Evolutionary conservation across 2,797 vertebrate genomes (phyloP).

Genomic region (Acrossocheilus wenchowensis): DNA sequence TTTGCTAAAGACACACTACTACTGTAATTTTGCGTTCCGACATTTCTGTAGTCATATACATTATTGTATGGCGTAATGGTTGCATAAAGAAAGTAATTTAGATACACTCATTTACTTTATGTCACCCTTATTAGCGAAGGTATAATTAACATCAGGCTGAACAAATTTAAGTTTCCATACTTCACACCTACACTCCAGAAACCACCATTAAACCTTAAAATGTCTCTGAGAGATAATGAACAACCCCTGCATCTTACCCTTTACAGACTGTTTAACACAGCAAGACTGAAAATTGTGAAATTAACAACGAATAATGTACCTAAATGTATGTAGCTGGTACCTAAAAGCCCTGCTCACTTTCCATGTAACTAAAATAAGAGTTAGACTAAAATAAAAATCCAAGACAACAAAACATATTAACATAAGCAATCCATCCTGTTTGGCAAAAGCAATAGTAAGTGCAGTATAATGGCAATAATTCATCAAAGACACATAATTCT

Average conservation of each 20-base stretch:
- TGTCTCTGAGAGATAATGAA: slow-evolving; percentile 42
- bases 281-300: slow-evolving; percentile 59
- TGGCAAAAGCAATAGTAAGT: slow-evolving; percentile 72
- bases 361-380: slow-evolving; percentile 47
- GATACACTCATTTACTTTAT: not conserved
- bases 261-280: slow-evolving; percentile 62
- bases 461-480: slow-evolving; percentile 69
- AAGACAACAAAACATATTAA: slow-evolving; percentile 47
- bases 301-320: slow-evolving; percentile 69
- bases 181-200: not conserved
- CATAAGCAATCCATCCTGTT: slow-evolving; percentile 69
- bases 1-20: not conserved
- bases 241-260: slow-evolving; percentile 51
- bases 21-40: not conserved
- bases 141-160: slow-evolving; percentile 15
- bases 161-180: slow-evolving; percentile 1
- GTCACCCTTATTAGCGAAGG: not conserved
- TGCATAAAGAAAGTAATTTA: not conserved
- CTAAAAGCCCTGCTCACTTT: slow-evolving; percentile 66
- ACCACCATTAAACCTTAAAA: not conserved
- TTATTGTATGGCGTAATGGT: not conserved
- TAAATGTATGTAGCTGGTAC: slow-evolving; percentile 53
- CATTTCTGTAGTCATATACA: not conserved
- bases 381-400: not conserved
- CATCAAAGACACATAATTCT: slow-evolving; percentile 65